A percentile compares a stretch with the other conserved stretches of the same genome.
These are phyloP conservation scores for Caretta caretta DNA, from an alignment of 2,113 vertebrate species.

Conservation along the genomic window DNA sequence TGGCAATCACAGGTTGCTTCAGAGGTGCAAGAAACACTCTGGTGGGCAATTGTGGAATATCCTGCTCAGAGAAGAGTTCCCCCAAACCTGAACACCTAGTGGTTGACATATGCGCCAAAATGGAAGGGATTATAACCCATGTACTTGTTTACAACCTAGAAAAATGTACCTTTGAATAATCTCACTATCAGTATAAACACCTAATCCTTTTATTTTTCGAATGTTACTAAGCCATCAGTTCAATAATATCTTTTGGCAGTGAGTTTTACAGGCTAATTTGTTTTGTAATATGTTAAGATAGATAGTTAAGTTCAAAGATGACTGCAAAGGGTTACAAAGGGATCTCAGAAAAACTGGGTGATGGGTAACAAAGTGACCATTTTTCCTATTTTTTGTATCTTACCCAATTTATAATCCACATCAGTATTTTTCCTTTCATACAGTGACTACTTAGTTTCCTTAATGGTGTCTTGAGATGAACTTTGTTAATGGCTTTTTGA, in stretches of 20 bases:
- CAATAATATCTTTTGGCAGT: not conserved
- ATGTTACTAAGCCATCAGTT: not conserved
- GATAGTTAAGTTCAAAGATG: too few relatives aligned
- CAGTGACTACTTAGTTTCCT: not conserved
- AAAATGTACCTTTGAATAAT: too few relatives aligned
- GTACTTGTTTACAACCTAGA: not conserved
- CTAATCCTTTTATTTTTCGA: not conserved
- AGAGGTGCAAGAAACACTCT: not conserved
- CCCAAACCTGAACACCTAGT: not conserved
- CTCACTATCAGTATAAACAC: not conserved
- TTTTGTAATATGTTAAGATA: not conserved
- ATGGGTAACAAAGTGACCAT: not conserved
- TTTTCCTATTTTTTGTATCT: rapidly evolving
- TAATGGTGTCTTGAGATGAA: not conserved
- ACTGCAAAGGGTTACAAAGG: too few relatives aligned
- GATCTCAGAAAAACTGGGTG: too few relatives aligned
- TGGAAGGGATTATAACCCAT: not conserved
- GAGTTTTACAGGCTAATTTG: not conserved
- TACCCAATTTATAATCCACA: not conserved
- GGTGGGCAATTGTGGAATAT: not conserved
- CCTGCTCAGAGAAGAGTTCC: not conserved
- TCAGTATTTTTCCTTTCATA: rapidly evolving
- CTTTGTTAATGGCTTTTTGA: not conserved
- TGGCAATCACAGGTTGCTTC: not conserved
- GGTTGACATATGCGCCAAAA: not conserved